These are phyloP conservation scores for Gambusia affinis DNA, from an alignment of 2,113 vertebrate species.

Conservation along the genomic window DNA sequence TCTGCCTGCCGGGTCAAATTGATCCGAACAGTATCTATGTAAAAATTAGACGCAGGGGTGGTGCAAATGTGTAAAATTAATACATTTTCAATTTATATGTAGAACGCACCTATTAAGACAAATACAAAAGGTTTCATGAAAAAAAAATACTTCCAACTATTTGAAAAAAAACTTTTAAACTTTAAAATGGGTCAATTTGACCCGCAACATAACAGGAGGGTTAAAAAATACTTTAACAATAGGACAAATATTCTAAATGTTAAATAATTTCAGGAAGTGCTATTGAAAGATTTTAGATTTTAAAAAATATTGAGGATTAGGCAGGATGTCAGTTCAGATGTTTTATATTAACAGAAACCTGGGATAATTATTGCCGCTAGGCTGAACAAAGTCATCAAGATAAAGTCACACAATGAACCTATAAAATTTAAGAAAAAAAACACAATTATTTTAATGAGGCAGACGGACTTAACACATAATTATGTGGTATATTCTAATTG, in stretches of 20 bases:
- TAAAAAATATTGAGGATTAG: not conserved
- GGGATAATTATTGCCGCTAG: not conserved
- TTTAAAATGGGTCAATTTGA: no score
- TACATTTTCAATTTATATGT: no score
- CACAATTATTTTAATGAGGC: not conserved
- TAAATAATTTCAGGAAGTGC: not conserved
- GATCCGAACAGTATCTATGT: no score
- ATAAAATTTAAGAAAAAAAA: not conserved
- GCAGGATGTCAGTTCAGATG: not conserved
- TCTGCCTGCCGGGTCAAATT: no score
- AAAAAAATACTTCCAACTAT: no score
- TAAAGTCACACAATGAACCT: slow-evolving; percentile 1
- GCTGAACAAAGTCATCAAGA: not conserved
- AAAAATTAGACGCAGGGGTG: no score
- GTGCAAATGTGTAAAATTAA: no score
- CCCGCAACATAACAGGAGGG: no score
- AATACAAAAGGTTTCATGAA: no score
- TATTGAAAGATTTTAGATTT: not conserved
- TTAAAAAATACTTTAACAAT: no score
- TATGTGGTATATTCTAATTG: not conserved
- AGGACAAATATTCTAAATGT: not conserved
- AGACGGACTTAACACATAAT: not conserved
- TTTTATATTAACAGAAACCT: not conserved
- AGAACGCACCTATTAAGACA: no score
- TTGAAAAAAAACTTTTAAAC: no score